phyloP scores from a whole-genome alignment of 2,113 vertebrate species.

The Oryzias javanicus region DNA sequence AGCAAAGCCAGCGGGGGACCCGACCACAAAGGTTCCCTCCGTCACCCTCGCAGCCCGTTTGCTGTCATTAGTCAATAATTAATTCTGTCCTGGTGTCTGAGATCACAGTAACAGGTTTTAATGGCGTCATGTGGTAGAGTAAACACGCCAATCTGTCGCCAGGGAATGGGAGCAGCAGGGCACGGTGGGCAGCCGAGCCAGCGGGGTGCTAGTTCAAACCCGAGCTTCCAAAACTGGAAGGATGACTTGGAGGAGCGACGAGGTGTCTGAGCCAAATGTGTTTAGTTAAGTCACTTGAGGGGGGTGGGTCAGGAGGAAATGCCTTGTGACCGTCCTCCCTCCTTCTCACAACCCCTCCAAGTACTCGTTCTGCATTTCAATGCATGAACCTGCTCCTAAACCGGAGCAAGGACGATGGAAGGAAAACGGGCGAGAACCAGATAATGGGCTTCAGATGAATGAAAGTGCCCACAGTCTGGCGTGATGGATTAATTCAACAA shows the following conservation, averaged over 20 bases:
- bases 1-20: conserved; percentile 54
- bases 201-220: conserved; percentile 72
- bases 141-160: conserved; percentile 78
- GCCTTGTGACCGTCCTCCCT: conserved; percentile 74
- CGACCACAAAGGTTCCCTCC: conserved; percentile 46
- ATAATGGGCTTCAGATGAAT: conserved; percentile 40
- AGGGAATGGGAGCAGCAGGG: conserved; percentile 69
- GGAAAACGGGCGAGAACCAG: conserved; percentile 55
- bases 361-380: conserved; percentile 75
- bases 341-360: conserved; percentile 67
- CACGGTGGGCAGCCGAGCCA: conserved; percentile 66
- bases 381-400: conserved; percentile 67
- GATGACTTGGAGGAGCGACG: conserved; percentile 64
- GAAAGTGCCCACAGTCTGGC: conserved; percentile 37
- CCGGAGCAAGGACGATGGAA: conserved; percentile 59
- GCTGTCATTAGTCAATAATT: conserved; percentile 78
- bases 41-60: conserved; percentile 60
- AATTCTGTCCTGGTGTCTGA: conserved; percentile 73
- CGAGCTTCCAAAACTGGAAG: conserved; percentile 55
- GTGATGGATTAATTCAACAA: conserved; percentile 73
- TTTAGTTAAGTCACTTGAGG: conserved; percentile 75
- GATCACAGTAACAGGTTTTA: conserved; percentile 79
- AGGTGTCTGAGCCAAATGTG: conserved; percentile 66
- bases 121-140: conserved; percentile 77
- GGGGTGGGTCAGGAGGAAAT: conserved; percentile 76